Evolutionary conservation across 2,113 vertebrate species (phyloP), one percentile per base, ranked within the genome.

Genomic region (Phylloscopus trochilus): DNA sequence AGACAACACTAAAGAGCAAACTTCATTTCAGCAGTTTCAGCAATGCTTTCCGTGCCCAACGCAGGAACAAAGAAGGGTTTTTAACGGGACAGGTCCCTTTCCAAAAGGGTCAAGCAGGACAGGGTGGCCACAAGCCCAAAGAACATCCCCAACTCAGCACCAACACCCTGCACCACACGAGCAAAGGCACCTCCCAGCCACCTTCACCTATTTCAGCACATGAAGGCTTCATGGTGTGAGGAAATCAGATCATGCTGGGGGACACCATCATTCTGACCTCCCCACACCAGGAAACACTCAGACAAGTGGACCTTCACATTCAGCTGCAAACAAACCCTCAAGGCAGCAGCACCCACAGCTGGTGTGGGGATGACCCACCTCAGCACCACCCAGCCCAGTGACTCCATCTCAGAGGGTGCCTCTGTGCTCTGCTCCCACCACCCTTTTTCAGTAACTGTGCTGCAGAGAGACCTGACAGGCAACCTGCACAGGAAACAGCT

Each of bases 81-180:
- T 56, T 35, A 44, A 70, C 10, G 15, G 18, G 9, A 28, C 1
- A 2, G 19, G 22, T 44, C 27, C 27, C 49, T 44, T 63, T 63
- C 46, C 37, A 46, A n/a, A 85, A 68, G 26, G 3, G 21, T 41
- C 12, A 19, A 18, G 30, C 0, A 2, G 46, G 26, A 56, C 1
- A 1, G 15, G 21, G 12, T 1, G 0, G 11, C 31, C 4, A 7
- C 3, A 6, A 49, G 20, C 52, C 18, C 3, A 2, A 83, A 52
- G 10, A 64, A 5, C 44, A 72, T 18, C 49, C 31, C 19, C 33
- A 27, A 2, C 27, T 51, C 63, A 37, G n/a, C 27, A 21, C 4
- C 19, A 15, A 30, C 1, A 2, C 23, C 12, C 39, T 26, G 49
- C 26, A 37, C 26, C 2, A 1, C 58, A 31, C 0, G 0, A 12